phyloP scores from a whole-genome alignment of 2,888 invertebrate genomes.

The Pterobdella sp. region DNA sequence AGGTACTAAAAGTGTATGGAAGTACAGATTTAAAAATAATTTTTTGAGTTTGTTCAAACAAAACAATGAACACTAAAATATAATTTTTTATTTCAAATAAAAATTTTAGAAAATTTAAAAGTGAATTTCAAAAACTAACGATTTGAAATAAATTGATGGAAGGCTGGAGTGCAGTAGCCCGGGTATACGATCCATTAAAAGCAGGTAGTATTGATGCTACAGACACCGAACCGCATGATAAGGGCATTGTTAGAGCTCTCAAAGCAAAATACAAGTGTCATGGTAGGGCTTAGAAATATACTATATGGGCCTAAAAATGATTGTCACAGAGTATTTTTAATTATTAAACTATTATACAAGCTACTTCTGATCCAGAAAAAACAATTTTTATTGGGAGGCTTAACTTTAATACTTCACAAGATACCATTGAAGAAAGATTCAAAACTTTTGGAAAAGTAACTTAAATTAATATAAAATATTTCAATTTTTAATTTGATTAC shows the following conservation, averaged over 20 bases:
- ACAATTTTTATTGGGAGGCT: slow-evolving; percentile 71
- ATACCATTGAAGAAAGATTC: slow-evolving; percentile 54
- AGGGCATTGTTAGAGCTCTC: slow-evolving; percentile 65
- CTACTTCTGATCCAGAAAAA: slow-evolving; percentile 61
- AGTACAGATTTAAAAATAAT: no score
- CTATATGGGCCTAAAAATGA: no score
- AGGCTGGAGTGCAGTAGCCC: slow-evolving; percentile 33
- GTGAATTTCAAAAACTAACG: no score
- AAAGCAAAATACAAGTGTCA: slow-evolving; percentile 53
- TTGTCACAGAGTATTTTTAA: no score
- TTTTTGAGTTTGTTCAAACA: no score
- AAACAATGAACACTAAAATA: no score
- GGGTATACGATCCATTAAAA: slow-evolving; percentile 66
- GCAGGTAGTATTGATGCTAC: slow-evolving; percentile 81
- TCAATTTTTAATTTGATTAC: neutral
- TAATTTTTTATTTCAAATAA: no score
- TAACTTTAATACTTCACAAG: slow-evolving; percentile 60
- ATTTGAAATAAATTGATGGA: no score
- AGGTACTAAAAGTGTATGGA: no score
- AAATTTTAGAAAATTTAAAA: no score
- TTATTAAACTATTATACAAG: no score
- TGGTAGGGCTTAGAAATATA: neutral
- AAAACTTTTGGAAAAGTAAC: slow-evolving; percentile 61
- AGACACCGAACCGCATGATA: slow-evolving; percentile 72
- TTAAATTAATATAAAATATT: neutral